These are phyloP conservation scores for Drosophila kepulauana DNA, from an alignment of 1,140 invertebrate genomes.

Conservation along the genomic window DNA sequence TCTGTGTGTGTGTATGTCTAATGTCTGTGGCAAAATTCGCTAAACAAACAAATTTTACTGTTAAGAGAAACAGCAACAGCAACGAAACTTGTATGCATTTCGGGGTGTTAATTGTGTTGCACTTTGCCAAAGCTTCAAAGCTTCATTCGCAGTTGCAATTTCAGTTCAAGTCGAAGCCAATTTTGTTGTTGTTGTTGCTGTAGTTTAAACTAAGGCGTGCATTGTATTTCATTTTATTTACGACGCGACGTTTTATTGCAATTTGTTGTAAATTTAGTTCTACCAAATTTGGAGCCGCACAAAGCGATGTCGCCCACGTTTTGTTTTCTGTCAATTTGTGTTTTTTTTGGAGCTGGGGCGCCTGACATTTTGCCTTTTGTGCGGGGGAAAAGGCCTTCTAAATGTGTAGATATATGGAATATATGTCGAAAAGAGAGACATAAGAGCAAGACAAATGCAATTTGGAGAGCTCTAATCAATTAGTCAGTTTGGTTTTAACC, in stretches of 20 bases:
- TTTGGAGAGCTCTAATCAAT: conserved; percentile 41
- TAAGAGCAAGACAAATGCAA: conserved; percentile 14
- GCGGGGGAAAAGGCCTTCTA: conserved; percentile 35
- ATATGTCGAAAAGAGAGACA: not conserved
- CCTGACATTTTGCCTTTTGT: conserved; percentile 53
- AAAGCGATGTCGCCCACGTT: conserved; percentile 64
- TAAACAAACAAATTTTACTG: conserved; percentile 81
- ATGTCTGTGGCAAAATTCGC: conserved; percentile 52
- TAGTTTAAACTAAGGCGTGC: conserved; percentile 64
- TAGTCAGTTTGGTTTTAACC: conserved; percentile 55
- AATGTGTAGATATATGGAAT: not conserved
- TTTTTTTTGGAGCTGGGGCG: conserved; percentile 36
- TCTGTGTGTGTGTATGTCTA: conserved; percentile 23
- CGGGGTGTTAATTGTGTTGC: conserved; percentile 82
- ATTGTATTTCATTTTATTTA: conserved; percentile 73
- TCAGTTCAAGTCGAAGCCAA: conserved; percentile 12
- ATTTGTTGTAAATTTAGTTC: conserved; percentile 76
- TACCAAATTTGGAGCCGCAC: conserved; percentile 75
- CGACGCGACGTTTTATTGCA: conserved; percentile 59
- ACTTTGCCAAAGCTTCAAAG: conserved; percentile 61
- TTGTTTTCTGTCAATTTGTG: not conserved
- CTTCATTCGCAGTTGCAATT: conserved; percentile 26
- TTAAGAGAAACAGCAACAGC: conserved; percentile 44
- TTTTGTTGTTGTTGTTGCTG: conserved; percentile 1
- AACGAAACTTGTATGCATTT: conserved; percentile 67